Percentiles rank a stretch among this genome's conserved stretches.
Conservation (phyloP, 2,113 vertebrate species). For the Etia nguti region DNA sequence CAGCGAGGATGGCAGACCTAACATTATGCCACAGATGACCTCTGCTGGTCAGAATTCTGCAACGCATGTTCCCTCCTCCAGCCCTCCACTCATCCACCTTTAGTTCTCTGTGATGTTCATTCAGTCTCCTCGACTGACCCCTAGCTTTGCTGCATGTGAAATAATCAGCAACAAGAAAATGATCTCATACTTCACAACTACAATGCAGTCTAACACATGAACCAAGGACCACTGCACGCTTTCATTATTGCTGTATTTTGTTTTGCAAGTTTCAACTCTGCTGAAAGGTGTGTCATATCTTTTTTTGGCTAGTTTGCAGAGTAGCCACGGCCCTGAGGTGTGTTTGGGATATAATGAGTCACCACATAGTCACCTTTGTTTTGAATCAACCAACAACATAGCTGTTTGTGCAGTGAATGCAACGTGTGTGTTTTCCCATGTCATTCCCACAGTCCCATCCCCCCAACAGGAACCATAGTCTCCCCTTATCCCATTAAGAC, state of each 20-base stretch:
- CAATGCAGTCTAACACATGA: background rate
- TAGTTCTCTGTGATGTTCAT: background rate
- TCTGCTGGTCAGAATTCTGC: slow-evolving; percentile 39
- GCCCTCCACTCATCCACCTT: background rate
- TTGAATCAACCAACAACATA: slow-evolving; percentile 5
- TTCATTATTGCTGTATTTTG: background rate
- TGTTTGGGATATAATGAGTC: background rate
- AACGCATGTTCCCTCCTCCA: slow-evolving; percentile 11
- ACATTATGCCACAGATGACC: slow-evolving; percentile 38
- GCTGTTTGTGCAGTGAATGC: slow-evolving; percentile 25
- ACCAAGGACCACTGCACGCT: background rate
- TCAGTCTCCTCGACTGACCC: slow-evolving; percentile 19
- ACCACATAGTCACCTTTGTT: slow-evolving; percentile 21
- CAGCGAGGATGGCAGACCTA: background rate
- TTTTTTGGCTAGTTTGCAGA: background rate
- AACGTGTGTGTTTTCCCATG: slow-evolving; percentile 63
- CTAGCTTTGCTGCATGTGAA: background rate
- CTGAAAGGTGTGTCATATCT: background rate
- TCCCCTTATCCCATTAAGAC: slow-evolving; percentile 70
- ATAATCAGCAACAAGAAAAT: background rate
- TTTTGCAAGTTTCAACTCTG: background rate
- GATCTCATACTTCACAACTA: background rate
- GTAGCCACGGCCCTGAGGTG: background rate
- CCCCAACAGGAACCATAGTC: slow-evolving; percentile 69
- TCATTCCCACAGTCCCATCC: slow-evolving; percentile 69